A percentile compares a stretch with the other conserved stretches of the same genome.
These are phyloP conservation scores for Lampris incognitus DNA, from an alignment of 2,113 vertebrate genomes.

Conservation along the genomic window DNA sequence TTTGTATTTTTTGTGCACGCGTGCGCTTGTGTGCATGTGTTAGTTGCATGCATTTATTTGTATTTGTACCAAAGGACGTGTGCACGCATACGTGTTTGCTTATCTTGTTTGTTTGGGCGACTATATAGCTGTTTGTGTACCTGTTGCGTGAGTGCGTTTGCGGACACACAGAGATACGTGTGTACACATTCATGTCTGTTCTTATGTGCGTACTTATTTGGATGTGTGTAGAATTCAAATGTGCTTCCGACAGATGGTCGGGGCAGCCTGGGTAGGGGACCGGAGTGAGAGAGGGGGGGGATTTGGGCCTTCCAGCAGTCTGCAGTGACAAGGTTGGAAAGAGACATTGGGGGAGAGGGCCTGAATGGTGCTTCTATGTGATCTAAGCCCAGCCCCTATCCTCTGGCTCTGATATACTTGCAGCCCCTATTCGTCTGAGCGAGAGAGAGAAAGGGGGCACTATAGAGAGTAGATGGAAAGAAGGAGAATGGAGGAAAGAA, in stretches of 20 bases:
- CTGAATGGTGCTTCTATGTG: constrained; percentile 76
- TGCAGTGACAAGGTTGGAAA: constrained; percentile 7
- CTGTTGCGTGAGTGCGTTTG: background rate
- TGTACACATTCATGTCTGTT: background rate
- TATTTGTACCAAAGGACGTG: background rate
- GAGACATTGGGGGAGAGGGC: constrained; percentile 60
- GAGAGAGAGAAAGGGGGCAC: constrained; percentile 14
- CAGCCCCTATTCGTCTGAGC: constrained; percentile 55
- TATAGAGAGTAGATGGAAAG: constrained; percentile 36
- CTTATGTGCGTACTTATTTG: constrained; percentile 11
- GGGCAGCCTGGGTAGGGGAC: constrained; percentile 53
- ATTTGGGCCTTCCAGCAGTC: too few species aligned
- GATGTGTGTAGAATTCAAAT: constrained; percentile 50
- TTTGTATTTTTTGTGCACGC: background rate
- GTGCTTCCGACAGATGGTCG: constrained; percentile 44
- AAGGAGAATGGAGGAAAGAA: constrained; percentile 4
- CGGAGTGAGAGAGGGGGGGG: constrained; percentile 26
- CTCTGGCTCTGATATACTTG: constrained; percentile 40
- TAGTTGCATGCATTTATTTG: background rate
- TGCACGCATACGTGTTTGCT: background rate
- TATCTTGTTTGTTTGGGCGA: constrained; percentile 1
- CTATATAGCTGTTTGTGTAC: background rate
- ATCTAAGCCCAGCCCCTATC: constrained; percentile 45
- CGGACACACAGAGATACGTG: background rate
- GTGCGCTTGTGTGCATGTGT: background rate